These are phyloP conservation scores for Cheilosia impressa DNA, from an alignment of 2,888 invertebrate species.

Conservation along the genomic window DNA sequence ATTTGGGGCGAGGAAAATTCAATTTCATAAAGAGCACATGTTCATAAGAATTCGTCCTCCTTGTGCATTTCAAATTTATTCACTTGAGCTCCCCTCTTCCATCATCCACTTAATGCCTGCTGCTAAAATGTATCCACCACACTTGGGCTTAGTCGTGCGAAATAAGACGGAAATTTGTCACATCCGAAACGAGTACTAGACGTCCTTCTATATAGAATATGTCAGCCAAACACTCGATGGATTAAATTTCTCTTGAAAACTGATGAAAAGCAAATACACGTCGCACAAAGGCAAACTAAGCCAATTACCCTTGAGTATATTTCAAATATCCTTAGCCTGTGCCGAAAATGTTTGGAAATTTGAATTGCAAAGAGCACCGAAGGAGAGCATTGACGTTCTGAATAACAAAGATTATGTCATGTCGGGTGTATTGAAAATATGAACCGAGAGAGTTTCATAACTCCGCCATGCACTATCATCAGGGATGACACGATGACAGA, in stretches of 20 bases:
- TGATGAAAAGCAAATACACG: constrained; percentile 46
- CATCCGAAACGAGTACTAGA: constrained; percentile 30
- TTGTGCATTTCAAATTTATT: constrained; percentile 12
- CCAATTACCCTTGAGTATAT: constrained; percentile 40
- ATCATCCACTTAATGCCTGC: constrained; percentile 16
- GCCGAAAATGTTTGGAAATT: constrained; percentile 21
- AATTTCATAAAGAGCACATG: constrained; percentile 17
- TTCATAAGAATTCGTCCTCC: not conserved
- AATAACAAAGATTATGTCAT: not conserved
- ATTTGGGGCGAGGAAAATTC: not conserved
- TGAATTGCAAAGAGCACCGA: constrained; percentile 12
- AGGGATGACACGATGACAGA: not conserved
- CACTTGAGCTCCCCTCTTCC: not conserved
- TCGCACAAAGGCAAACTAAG: constrained; percentile 24
- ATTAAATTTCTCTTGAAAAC: constrained; percentile 34
- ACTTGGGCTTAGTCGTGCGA: constrained; percentile 20
- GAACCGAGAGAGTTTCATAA: not conserved
- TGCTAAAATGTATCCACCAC: constrained; percentile 20
- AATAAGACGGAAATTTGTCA: constrained; percentile 55
- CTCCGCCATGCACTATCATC: not conserved
- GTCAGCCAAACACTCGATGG: constrained; percentile 30
- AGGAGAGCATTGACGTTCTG: not conserved
- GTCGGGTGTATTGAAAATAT: not conserved
- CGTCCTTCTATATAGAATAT: constrained; percentile 10
- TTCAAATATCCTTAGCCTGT: not conserved